A percentile compares a stretch with the other conserved stretches of the same genome.
Evolutionary conservation across 2,888 invertebrate genomes (phyloP).

Genomic region (Eulithis testata): DNA sequence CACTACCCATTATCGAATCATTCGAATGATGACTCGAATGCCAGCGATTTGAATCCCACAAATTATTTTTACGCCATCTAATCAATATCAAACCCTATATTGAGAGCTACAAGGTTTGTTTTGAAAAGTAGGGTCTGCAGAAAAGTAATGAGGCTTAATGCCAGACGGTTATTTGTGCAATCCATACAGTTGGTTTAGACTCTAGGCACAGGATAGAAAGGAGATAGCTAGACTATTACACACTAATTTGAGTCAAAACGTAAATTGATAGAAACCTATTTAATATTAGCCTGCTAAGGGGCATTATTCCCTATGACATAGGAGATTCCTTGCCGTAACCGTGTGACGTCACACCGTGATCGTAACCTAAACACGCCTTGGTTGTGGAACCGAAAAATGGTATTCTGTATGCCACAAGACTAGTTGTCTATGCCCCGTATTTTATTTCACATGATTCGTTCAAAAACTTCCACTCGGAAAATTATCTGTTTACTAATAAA

Average conservation of each 20-base stretch:
- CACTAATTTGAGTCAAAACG: not conserved
- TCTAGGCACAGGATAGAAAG: constrained; percentile 28
- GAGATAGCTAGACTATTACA: constrained; percentile 9
- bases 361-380: too few species aligned
- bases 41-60: constrained; percentile 58
- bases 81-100: constrained; percentile 46
- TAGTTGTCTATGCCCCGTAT: too few species aligned
- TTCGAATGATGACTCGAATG: constrained; percentile 63
- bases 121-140: constrained; percentile 42
- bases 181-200: constrained; percentile 78
- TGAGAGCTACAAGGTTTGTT: constrained; percentile 39
- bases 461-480: too few species aligned
- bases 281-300: too few species aligned
- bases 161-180: constrained; percentile 75
- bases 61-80: constrained; percentile 44
- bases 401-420: too few species aligned
- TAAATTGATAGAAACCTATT: too few species aligned
- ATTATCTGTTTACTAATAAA: too few species aligned
- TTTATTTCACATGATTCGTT: too few species aligned
- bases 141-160: constrained; percentile 78
- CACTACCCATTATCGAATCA: constrained; percentile 72
- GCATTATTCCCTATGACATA: too few species aligned
- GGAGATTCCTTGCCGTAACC: too few species aligned
- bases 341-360: too few species aligned
- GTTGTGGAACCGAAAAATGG: too few species aligned